Base-by-base conservation (phyloP, 1,140 invertebrate species). In the Drosophila serrata region DNA sequence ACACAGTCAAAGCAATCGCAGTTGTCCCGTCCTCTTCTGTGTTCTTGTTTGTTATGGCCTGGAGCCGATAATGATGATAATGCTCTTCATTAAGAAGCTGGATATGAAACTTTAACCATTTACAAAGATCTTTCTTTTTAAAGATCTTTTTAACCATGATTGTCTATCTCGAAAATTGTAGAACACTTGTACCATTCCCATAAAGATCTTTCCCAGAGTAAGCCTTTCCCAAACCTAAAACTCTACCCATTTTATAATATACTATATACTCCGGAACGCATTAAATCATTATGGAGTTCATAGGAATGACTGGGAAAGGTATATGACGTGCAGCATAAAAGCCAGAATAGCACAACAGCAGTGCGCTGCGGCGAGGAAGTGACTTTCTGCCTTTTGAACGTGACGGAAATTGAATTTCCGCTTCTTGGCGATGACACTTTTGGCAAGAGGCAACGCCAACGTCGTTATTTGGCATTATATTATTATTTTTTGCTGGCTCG, bases 381-480 rank as follows among this genome's bases (percentile, higher is more conserved):
- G 31, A 79, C 79, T 75, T 86, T 75, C 68, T 81, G 75, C 79
- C 63, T 69, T 70, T 65, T 55, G 79, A 82, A 88, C 84, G 84
- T 87, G 84, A 87, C 84, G 84, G 84, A 87, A 87, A 87, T 87
- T 87, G 84, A 88, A 87, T 82, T 87, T 87, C 84, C 84, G 79
- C 75, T 87, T 87, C 84, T 80, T 82, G 72, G 73, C 55, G 72
- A 88, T 87, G 84, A 82, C 76, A 88, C 84, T 88, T 81, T 68
- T 51, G 46, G 56, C 31, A 40, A 40, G 15, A 29, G 19, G 13
- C 22, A 75, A 79, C 51, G 80, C 62, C 48, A 74, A 82, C 62
- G 67, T 67, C 9, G 24, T 51, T 69, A 24, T 8, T 42, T 72
- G 63, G 42, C 45, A 57, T 40, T 65, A 57, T 61, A 51, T 53